Percentiles rank a stretch among this genome's conserved stretches.
phyloP scores from a whole-genome alignment of 2,888 invertebrate genomes.

The Caenorhabditis virilis region DNA sequence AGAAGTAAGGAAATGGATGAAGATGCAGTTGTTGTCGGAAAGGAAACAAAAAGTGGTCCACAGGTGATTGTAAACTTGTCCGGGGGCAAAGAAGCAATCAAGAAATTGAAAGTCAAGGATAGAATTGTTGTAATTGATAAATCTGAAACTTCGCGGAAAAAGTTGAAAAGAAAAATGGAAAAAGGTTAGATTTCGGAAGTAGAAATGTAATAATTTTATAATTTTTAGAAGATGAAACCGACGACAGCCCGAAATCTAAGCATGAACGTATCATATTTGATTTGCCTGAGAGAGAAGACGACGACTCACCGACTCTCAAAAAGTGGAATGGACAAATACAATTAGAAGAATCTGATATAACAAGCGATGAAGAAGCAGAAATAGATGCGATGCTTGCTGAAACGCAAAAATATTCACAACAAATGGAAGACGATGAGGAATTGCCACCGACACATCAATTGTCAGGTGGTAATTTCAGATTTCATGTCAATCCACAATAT shows the following conservation, averaged over 20 bases:
- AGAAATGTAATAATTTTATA: neutral
- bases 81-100: conserved; percentile 36
- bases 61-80: conserved; percentile 31
- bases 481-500: conserved; percentile 9
- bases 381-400: conserved; percentile 59
- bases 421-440: conserved; percentile 27
- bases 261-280: conserved; percentile 34
- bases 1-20: conserved; percentile 9
- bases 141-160: neutral
- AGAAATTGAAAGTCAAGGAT: conserved; percentile 18
- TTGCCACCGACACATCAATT: conserved; percentile 49
- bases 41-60: conserved; percentile 15
- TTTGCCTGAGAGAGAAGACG: conserved; percentile 6
- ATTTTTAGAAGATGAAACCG: conserved; percentile 2
- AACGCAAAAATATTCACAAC: conserved; percentile 20
- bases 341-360: conserved; percentile 46
- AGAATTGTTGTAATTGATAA: conserved; percentile 25
- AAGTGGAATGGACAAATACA: conserved; percentile 56
- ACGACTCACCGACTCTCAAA: conserved; percentile 29
- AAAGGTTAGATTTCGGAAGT: neutral
- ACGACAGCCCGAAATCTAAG: conserved; percentile 21
- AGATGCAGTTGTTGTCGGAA: conserved; percentile 13
- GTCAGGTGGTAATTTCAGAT: conserved; percentile 15
- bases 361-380: conserved; percentile 53
- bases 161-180: conserved; percentile 1